Percentiles rank a stretch among this genome's conserved stretches.
Conservation (phyloP, 2,888 invertebrate species). For the Ophion obscuratus region DNA sequence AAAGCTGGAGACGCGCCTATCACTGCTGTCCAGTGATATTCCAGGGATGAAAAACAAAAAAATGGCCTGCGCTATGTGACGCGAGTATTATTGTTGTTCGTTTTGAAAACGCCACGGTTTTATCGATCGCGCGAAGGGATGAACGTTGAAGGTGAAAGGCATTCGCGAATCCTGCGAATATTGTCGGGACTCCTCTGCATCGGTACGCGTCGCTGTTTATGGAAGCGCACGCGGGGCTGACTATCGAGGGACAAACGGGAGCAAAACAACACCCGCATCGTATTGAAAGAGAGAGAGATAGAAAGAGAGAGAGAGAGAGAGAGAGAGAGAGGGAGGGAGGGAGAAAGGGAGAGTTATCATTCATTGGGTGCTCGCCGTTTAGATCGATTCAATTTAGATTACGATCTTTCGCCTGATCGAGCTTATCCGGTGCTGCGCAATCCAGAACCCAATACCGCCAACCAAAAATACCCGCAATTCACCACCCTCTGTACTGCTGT, state of each 20-base stretch:
- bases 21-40: conserved; percentile 71
- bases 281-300: conserved; percentile 53
- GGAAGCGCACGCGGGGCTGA: conserved; percentile 65
- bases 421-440: conserved; percentile 64
- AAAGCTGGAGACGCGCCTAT: conserved; percentile 52
- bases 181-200: conserved; percentile 52
- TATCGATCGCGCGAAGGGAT: conserved; percentile 8
- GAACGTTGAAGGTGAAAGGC: conserved; percentile 6
- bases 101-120: conserved; percentile 27
- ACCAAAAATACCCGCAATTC: conserved; percentile 72
- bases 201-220: conserved; percentile 69
- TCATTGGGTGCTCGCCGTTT: conserved; percentile 18
- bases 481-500: conserved; percentile 44
- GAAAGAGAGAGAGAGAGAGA: conserved; percentile 49
- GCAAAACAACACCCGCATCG: conserved; percentile 62
- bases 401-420: conserved; percentile 73
- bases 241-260: conserved; percentile 35
- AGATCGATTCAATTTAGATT: conserved; percentile 81
- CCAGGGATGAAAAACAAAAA: conserved; percentile 65
- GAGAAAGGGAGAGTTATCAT: conserved; percentile 41
- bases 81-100: conserved; percentile 23
- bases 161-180: conserved; percentile 25
- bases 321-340: conserved; percentile 44
- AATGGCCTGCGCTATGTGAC: neutral
- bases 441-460: conserved; percentile 64